Evolutionary conservation across 2,113 vertebrate genomes (phyloP), one percentile per base, ranked within the genome.

Genomic region (Seriola aureovittata): DNA sequence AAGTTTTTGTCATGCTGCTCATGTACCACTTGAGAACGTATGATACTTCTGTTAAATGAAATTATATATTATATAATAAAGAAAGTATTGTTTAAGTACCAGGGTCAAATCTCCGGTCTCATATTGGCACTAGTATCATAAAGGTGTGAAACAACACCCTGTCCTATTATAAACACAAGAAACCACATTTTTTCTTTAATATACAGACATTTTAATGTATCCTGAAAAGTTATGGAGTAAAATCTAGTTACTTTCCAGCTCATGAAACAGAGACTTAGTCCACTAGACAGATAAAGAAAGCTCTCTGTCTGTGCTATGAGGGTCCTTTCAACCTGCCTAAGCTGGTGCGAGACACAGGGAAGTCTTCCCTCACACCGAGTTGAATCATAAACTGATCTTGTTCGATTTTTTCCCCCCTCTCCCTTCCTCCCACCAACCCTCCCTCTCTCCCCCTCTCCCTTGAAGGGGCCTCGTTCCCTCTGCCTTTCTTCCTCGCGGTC

Each of bases 331-430:
- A 92, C 86, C 82, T 23, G 70, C 58, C 74, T 86, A 81, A 93
- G 89, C 85, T 40, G 76, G 80, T 89, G 84, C 69, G 84, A 94
- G 88, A 91, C 91, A 85, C 82, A 89, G 92, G 88, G 91, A 94
- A 92, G 89, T 92, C 89, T 91, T 83, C 82, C 73, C 80, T 86
- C 89, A 82, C 81, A 89, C 86, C 75, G 81, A 91, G 86, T 86
- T 90, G 82, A 93, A 93, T 92, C 89, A 93, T 88, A 92, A 92
- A 91, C 89, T 88, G 91, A 94, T 93, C 94, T 93, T 91, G 93
- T 96, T 95, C 93, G 92, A 96, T 96, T 95, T 95, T 86, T 85
- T 10, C 48, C 23, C 12, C 54, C n/a, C 54, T 62, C 65, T 48
- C 55, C 63, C 52, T 42, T 71, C 42, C 55, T 34, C 76, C 12